phyloP scores from a whole-genome alignment of 2,888 invertebrate genomes.

The Dromius quadrimaculatus region DNA sequence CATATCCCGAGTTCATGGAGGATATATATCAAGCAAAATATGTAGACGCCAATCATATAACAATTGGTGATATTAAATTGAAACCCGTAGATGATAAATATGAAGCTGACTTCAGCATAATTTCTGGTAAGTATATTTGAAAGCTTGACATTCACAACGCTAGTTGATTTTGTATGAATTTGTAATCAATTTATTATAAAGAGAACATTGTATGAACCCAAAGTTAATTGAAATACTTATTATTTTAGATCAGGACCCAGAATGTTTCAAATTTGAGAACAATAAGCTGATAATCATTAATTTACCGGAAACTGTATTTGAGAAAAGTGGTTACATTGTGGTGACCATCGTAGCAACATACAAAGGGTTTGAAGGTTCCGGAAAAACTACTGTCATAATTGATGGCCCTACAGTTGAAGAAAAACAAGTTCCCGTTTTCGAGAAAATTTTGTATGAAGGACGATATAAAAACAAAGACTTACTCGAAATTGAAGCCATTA shows the following conservation, averaged over 20 bases:
- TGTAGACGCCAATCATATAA: not conserved
- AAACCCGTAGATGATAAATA: not conserved
- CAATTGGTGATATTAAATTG: not conserved
- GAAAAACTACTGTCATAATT: not conserved
- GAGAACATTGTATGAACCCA: not conserved
- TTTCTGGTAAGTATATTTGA: slow-evolving; percentile 1
- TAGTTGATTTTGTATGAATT: too few species aligned
- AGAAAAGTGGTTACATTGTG: not conserved
- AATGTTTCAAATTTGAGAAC: not conserved
- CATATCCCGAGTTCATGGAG: not conserved
- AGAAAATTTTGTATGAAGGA: not conserved
- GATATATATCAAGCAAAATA: not conserved
- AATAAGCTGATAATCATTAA: not conserved
- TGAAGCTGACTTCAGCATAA: not conserved
- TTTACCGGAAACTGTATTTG: not conserved
- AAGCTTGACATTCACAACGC: too few species aligned
- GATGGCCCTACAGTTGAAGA: not conserved
- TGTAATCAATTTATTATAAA: too few species aligned
- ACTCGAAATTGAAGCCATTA: not conserved
- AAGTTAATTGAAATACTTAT: not conserved
- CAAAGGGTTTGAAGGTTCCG: not conserved
- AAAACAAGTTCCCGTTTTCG: not conserved
- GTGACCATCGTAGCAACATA: not conserved
- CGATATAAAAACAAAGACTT: not conserved
- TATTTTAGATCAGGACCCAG: not conserved